These are phyloP conservation scores for Limosa lapponica DNA, from an alignment of 2,797 vertebrate genomes.

Conservation along the genomic window DNA sequence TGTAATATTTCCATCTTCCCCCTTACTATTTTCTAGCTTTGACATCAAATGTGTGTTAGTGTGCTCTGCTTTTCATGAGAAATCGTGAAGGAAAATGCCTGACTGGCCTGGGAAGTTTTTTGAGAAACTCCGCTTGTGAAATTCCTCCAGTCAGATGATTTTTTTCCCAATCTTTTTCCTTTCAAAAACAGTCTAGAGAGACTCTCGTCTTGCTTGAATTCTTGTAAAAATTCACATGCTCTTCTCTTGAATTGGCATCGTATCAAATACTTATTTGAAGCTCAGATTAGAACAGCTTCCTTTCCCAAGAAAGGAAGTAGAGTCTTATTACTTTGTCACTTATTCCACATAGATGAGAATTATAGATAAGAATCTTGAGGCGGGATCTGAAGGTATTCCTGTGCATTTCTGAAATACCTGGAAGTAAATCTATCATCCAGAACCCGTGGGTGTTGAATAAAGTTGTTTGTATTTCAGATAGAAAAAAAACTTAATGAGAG, in stretches of 20 bases:
- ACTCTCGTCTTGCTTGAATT: background rate
- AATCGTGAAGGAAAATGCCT: background rate
- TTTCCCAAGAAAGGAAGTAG: constrained; percentile 49
- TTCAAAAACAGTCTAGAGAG: background rate
- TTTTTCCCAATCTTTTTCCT: background rate
- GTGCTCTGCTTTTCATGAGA: background rate
- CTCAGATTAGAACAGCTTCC: constrained; percentile 22
- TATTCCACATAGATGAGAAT: constrained; percentile 12
- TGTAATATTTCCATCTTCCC: background rate
- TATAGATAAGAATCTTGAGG: constrained; percentile 12
- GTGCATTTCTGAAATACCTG: background rate
- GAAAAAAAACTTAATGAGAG: background rate
- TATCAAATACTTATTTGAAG: constrained; percentile 20
- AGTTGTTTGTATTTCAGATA: constrained; percentile 25
- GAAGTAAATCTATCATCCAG: constrained; percentile 16
- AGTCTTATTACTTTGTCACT: background rate
- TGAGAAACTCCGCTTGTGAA: background rate
- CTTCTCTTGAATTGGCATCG: background rate
- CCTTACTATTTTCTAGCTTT: background rate
- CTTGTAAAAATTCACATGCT: constrained; percentile 25
- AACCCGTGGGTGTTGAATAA: background rate
- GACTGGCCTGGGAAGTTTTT: background rate
- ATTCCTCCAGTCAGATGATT: background rate
- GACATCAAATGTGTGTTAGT: background rate
- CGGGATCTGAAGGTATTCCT: background rate